Evolutionary conservation across 2,113 vertebrate genomes (phyloP).

Genomic region (Piaya cayana): DNA sequence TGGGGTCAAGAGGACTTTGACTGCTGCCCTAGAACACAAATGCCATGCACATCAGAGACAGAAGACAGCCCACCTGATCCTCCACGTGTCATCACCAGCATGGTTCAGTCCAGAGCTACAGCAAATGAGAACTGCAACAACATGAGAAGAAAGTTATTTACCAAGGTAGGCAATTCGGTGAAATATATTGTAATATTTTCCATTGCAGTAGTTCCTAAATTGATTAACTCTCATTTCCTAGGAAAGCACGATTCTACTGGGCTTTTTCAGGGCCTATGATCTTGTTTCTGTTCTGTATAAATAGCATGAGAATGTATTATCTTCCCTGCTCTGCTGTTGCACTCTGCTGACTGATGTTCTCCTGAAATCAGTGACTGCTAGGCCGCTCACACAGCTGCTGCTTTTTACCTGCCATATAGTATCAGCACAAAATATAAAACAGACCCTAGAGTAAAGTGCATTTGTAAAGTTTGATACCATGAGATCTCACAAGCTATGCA

Average conservation of each 20-base stretch:
- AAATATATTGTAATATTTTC: background rate
- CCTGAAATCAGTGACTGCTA: background rate
- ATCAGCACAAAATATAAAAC: background rate
- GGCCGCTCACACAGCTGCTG: background rate
- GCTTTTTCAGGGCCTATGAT: background rate
- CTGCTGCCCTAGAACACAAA: conserved; percentile 51
- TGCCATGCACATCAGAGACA: conserved; percentile 33
- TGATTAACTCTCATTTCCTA: background rate
- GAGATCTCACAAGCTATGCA: background rate
- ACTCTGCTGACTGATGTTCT: background rate
- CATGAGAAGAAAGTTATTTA: conserved; percentile 77
- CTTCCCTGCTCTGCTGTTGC: background rate
- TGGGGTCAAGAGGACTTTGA: conserved; percentile 53
- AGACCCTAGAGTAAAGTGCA: background rate
- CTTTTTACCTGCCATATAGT: background rate
- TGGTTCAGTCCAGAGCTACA: conserved; percentile 23
- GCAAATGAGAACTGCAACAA: conserved; percentile 61
- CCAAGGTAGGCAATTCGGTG: conserved; percentile 79
- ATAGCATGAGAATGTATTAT: background rate
- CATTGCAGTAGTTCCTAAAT: background rate
- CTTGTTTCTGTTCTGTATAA: background rate
- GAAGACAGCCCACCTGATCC: conserved; percentile 37
- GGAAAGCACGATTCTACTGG: background rate
- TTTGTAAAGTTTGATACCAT: background rate
- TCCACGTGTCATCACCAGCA: background rate